A percentile compares a stretch with the other conserved stretches of the same genome.
These are phyloP conservation scores for Megalurothrips usitatus DNA, from an alignment of 2,888 invertebrate species.

Conservation along the genomic window DNA sequence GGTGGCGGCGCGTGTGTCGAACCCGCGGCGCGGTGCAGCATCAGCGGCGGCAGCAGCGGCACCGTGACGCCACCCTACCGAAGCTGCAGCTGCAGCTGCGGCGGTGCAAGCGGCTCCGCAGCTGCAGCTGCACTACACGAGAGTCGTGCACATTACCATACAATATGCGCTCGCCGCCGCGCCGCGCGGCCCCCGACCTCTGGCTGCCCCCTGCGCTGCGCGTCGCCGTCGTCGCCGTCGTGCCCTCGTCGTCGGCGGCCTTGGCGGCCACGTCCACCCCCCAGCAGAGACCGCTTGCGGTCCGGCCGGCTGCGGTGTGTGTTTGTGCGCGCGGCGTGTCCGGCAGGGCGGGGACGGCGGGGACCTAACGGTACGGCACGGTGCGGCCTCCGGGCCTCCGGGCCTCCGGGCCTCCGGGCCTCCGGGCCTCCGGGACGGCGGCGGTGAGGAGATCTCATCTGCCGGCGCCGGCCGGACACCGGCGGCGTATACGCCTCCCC, in stretches of 20 bases:
- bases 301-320: not conserved
- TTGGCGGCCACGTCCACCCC: not conserved
- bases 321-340: not conserved
- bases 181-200: not conserved
- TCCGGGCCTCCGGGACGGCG: no score
- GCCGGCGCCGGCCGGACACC: no score
- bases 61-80: not conserved
- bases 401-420: no score
- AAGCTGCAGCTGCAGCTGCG: not conserved
- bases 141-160: conserved; percentile 7
- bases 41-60: no score
- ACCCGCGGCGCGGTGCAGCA: not conserved
- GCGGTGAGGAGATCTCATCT: not conserved
- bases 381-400: no score
- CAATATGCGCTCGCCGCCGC: not conserved
- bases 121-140: not conserved
- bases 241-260: no score
- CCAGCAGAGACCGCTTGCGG: not conserved
- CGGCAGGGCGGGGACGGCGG: not conserved
- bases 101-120: no score
- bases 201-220: not conserved
- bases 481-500: not conserved
- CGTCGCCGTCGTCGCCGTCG: no score
- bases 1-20: no score
- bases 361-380: not conserved